phyloP scores from a whole-genome alignment of 2,113 vertebrate species.

The Desmodus rotundus region DNA sequence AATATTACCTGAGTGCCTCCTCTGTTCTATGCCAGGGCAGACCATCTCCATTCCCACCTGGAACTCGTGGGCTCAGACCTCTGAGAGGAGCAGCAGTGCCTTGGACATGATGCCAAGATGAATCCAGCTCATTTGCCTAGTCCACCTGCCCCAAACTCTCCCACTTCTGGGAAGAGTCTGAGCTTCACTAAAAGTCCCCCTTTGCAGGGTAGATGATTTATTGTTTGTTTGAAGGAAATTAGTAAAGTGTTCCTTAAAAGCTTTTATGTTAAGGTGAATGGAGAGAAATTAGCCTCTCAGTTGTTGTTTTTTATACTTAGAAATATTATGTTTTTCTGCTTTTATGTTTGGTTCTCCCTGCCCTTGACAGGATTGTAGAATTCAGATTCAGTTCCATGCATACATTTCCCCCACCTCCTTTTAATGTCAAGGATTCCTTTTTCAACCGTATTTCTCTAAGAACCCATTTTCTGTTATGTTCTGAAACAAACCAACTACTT shows the following conservation, averaged over 20 bases:
- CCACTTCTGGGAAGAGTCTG: neutral
- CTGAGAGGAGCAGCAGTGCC: neutral
- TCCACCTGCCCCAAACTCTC: neutral
- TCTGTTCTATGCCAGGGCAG: neutral
- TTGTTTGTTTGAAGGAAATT: neutral
- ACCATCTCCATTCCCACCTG: rapidly evolving
- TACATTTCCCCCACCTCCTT: neutral
- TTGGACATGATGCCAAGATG: neutral
- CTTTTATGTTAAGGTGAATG: neutral
- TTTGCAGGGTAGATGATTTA: neutral
- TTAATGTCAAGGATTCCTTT: neutral
- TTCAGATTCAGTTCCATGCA: neutral
- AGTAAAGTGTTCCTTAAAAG: neutral
- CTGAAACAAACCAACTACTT: neutral
- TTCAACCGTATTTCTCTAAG: neutral
- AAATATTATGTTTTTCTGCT: neutral
- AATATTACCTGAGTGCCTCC: neutral
- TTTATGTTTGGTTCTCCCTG: neutral
- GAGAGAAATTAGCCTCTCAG: neutral
- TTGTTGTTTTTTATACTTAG: neutral
- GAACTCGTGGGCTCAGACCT: neutral
- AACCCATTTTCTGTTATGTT: neutral
- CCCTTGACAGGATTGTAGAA: neutral
- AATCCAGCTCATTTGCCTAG: neutral
- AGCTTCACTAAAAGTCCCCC: neutral